Evolutionary conservation across 1,140 invertebrate species (phyloP), one percentile per base, ranked within the genome.

Genomic region (Amphibalanus amphitrite): DNA sequence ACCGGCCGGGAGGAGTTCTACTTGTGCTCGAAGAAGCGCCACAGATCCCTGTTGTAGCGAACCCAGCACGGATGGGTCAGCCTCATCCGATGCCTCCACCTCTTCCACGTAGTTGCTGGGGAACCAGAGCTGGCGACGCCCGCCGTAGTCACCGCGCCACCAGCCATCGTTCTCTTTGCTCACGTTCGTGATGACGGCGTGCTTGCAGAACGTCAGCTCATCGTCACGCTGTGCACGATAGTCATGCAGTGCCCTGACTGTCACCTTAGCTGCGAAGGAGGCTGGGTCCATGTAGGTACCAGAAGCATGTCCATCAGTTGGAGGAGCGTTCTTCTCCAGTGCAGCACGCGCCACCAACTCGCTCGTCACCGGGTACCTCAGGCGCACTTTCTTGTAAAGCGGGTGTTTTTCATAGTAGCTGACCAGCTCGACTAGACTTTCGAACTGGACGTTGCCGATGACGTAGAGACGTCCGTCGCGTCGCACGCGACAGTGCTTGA

Each of bases 121-220:
- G 80, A 98, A 95, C 89, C 91, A 96, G 69, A 90, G 88, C 76
- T 95, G 91, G 59, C 88, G 89, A 81, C 91, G 90, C 10, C 90
- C 92, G 28, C 92, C 92, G 79, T 95, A 95, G 82, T 98, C 95
- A 0, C 95, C 95, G 72, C 87, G 83, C 94, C 94, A 97, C 95
- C 95, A 97, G 73, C 88, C 88, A 23, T 87, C 87, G 70, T 87
- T 86, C 70, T 88, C 86, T 71, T 92, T 92, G 75, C 88, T 88
- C 28, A 98, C 94, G 83, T 97, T 97, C 0, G 90, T 94, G 73
- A 98, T 97, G 67, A 97, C 93, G 0, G 93, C 91, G 79, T 95
- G 91, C 78, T 95, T 95, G 73, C 89, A 89, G 79, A 98, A 95
- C 0, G 92, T 93, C 67, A 98, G 81, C 81, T 98, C 95, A 80